phyloP scores from a whole-genome alignment of 1,140 invertebrate species.

The Oedothorax gibbosus region DNA sequence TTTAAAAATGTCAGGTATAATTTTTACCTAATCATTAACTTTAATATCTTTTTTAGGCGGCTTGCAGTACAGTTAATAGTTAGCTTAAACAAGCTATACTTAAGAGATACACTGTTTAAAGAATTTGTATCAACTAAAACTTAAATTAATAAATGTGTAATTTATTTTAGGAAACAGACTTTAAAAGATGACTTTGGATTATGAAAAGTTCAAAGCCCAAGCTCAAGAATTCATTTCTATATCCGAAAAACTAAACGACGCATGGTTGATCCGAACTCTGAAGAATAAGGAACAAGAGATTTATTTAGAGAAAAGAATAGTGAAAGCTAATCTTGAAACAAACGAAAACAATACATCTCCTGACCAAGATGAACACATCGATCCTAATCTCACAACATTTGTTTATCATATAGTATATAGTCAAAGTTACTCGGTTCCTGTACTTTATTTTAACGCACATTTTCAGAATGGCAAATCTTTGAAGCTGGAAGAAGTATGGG shows the following conservation, averaged over 20 bases:
- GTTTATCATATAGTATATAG: conserved; percentile 73
- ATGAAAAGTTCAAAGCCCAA: conserved; percentile 25
- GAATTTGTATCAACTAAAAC: not conserved
- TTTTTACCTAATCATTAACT: too few species aligned
- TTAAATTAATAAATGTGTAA: not conserved
- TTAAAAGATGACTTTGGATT: conserved; percentile 28
- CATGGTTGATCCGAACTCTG: conserved; percentile 5
- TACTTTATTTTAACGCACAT: conserved; percentile 74
- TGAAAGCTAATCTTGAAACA: not conserved
- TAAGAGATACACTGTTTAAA: not conserved
- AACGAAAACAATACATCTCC: not conserved
- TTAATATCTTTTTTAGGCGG: too few species aligned
- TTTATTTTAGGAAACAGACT: not conserved
- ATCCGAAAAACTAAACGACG: conserved; percentile 32
- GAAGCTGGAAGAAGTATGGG: conserved; percentile 69
- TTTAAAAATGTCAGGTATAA: too few species aligned
- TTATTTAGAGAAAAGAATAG: conserved; percentile 32
- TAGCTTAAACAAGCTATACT: too few species aligned
- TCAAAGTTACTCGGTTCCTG: conserved; percentile 73
- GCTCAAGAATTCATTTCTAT: conserved; percentile 11
- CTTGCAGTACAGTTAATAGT: too few species aligned
- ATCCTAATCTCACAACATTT: conserved; percentile 8
- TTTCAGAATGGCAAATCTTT: conserved; percentile 68
- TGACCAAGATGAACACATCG: not conserved
- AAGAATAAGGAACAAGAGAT: conserved; percentile 4